Conservation (phyloP, 1,140 invertebrate genomes). For the Oryzaephilus surinamensis region DNA sequence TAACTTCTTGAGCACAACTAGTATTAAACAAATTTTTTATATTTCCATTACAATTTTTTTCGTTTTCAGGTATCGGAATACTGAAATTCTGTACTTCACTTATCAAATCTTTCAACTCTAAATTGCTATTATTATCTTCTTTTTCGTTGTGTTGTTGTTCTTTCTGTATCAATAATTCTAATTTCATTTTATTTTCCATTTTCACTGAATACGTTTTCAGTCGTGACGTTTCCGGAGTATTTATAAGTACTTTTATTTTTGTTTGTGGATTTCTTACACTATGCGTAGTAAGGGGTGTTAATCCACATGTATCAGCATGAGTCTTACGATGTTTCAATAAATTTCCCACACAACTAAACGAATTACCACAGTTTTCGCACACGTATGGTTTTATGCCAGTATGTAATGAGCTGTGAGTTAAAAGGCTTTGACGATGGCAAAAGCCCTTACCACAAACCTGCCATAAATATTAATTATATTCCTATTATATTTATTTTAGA, state of each 20-base stretch:
- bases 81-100: too few species aligned
- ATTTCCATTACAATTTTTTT: too few species aligned
- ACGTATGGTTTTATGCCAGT: conserved; percentile 39
- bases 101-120: too few species aligned
- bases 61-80: too few species aligned
- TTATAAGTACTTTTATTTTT: conserved; percentile 24
- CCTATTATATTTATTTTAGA: background rate
- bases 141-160: too few species aligned
- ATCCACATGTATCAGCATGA: conserved; percentile 35
- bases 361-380: conserved; percentile 34
- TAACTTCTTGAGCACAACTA: too few species aligned
- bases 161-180: too few species aligned
- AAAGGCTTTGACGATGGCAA: conserved; percentile 40
- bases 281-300: conserved; percentile 21
- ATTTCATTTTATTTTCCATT: too few species aligned
- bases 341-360: conserved; percentile 38
- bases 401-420: conserved; percentile 42
- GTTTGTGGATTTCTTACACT: conserved; percentile 20
- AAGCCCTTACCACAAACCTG: conserved; percentile 43
- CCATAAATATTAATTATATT: conserved; percentile 19
- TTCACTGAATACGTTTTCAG: conserved; percentile 8
- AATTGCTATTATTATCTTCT: too few species aligned
- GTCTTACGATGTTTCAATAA: conserved; percentile 36
- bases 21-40: too few species aligned
- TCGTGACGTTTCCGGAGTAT: conserved; percentile 19